Base-by-base conservation (phyloP, 2,113 vertebrate genomes). In the Lycaon pictus region DNA sequence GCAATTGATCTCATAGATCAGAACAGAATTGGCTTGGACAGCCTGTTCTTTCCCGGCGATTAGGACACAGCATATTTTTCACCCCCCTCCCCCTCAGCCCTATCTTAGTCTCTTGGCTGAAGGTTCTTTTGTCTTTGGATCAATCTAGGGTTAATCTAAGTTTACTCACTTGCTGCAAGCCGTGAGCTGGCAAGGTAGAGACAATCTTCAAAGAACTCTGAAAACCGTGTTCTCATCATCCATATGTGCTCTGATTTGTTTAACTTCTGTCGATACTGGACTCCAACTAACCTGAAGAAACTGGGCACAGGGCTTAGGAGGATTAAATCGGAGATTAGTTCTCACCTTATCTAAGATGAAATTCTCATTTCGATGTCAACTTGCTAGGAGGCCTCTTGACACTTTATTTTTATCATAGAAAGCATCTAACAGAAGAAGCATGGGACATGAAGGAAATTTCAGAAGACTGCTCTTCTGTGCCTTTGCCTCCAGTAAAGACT, bases 31-130 rank as follows among this genome's bases (percentile, higher is more conserved):
- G 98, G 96, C 97, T 98, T 97, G 97, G 97, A 98, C 97, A 98
- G 90, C 71, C 96, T 98, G 97, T 98, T 98, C 98, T 98, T 97
- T 98, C 69, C 82, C 74, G 98, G 79, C 96, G 95, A 98, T 98
- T 98, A 98, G 97, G 96, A 98, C 96, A 98, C 80, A 97, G 94
- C 90, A 96, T 96, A 95, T 93, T 96, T 97, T 84, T 76, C 80
- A 67, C 20, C 65, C 22, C n/a, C 82, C 37, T 67, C 88, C 77
- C 79, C 76, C 74, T 80, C 32, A n/a, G 63, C 80, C 60, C 56
- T 95, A 72, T 95, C 80, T 95, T 92, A 32, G 69, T 94, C 80
- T 85, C 35, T 95, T 94, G 87, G 94, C 95, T 90, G 84, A 94
- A 97, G 55, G 81, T 93, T 96, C 94, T 96, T 97, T 97, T 95